These are phyloP conservation scores for Gobius niger DNA, from an alignment of 2,113 vertebrate species.

Conservation along the genomic window DNA sequence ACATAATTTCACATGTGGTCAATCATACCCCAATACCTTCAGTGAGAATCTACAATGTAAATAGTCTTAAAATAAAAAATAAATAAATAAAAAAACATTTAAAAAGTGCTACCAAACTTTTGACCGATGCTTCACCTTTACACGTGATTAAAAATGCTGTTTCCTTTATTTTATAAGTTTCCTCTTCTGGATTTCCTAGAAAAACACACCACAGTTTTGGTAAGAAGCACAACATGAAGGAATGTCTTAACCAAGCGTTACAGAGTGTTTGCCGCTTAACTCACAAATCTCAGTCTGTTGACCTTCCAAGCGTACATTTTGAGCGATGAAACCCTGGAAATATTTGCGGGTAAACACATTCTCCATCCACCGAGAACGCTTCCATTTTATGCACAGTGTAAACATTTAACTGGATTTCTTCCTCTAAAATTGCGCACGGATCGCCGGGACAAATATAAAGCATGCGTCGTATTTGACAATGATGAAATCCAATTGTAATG, in stretches of 20 bases:
- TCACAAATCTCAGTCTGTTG: not conserved
- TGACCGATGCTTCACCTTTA: no score
- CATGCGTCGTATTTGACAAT: slow-evolving; percentile 24
- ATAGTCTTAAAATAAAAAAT: no score
- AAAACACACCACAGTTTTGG: not conserved
- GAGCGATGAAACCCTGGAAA: not conserved
- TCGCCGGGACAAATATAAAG: not conserved
- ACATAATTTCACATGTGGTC: no score
- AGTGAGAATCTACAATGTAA: no score
- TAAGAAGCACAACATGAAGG: not conserved
- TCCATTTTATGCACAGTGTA: not conserved
- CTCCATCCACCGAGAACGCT: not conserved
- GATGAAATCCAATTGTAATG: slow-evolving; percentile 47
- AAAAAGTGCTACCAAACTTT: no score
- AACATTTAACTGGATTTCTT: not conserved
- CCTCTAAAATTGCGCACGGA: not conserved
- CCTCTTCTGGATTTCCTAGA: no score
- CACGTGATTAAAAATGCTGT: no score
- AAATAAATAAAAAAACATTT: no score
- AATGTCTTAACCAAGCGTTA: no score
- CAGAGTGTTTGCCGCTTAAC: not conserved
- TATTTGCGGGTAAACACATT: not conserved
- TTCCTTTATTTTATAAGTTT: no score
- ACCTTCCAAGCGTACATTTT: not conserved
- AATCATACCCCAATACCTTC: no score